Evolutionary conservation across 2,113 vertebrate species (phyloP).

Genomic region (Gasterosteus nipponicus): DNA sequence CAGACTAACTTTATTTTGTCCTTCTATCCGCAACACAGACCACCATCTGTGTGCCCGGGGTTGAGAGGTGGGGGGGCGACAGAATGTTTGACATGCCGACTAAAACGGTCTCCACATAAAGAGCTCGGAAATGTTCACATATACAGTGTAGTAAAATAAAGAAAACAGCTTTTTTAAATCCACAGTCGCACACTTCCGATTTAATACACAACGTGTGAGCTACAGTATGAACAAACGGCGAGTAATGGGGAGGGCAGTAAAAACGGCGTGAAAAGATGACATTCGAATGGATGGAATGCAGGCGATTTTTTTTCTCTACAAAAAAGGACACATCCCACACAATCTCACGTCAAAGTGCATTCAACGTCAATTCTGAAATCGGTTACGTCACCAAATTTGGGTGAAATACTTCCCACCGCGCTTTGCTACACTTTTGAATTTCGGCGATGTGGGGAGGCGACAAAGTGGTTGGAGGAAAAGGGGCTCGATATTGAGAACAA

Average conservation of each 20-base stretch:
- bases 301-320: slow-evolving; percentile 56
- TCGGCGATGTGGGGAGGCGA: slow-evolving; percentile 62
- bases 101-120: slow-evolving; percentile 42
- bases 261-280: slow-evolving; percentile 66
- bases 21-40: slow-evolving; percentile 51
- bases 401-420: slow-evolving; percentile 32
- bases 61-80: slow-evolving; percentile 6
- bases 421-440: slow-evolving; percentile 77
- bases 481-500: slow-evolving; percentile 41
- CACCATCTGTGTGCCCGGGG: slow-evolving; percentile 34
- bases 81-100: slow-evolving; percentile 59
- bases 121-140: slow-evolving; percentile 70
- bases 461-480: slow-evolving; percentile 26
- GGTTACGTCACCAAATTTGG: slow-evolving; percentile 53
- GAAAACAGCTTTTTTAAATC: slow-evolving; percentile 27
- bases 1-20: slow-evolving; percentile 37
- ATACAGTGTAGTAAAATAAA: slow-evolving; percentile 64
- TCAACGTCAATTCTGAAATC: slow-evolving; percentile 70
- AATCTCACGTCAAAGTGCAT: slow-evolving; percentile 85
- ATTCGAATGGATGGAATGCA: slow-evolving; percentile 82
- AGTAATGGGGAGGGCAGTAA: slow-evolving; percentile 50
- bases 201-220: slow-evolving; percentile 45
- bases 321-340: slow-evolving; percentile 76
- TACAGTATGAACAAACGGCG: slow-evolving; percentile 57
- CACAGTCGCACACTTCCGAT: slow-evolving; percentile 43